These are phyloP conservation scores for Microtus montanus DNA, from an alignment of 2,113 vertebrate genomes.

Conservation along the genomic window DNA sequence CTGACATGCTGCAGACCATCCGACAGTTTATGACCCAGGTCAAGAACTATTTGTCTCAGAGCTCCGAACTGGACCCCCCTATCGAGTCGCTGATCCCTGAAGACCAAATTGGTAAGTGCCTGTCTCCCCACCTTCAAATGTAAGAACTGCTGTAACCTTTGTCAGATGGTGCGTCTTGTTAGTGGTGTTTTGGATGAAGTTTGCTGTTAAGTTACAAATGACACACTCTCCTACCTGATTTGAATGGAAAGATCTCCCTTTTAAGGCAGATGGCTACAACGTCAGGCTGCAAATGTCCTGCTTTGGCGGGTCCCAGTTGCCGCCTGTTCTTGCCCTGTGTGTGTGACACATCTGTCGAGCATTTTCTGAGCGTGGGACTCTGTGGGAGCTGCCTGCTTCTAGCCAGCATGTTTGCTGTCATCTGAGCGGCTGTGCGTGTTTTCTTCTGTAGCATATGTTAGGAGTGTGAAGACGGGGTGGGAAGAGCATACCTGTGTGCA, in stretches of 20 bases:
- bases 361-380: neutral
- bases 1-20: slow-evolving; percentile 95
- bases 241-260: neutral
- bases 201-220: slow-evolving; percentile 20
- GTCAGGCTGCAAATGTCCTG: neutral
- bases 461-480: neutral
- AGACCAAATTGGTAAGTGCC: slow-evolving; percentile 95
- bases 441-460: neutral
- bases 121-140: neutral
- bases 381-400: neutral
- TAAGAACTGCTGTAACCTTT: neutral
- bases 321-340: no score
- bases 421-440: neutral
- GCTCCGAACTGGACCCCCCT: slow-evolving; percentile 95
- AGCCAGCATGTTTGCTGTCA: neutral
- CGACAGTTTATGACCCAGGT: slow-evolving; percentile 98
- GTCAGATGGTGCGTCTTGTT: neutral
- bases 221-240: neutral
- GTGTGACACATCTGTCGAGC: neutral
- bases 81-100: slow-evolving; percentile 96
- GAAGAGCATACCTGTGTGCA: neutral
- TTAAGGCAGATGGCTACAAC: neutral
- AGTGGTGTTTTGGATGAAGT: neutral
- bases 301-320: neutral
- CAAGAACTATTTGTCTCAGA: slow-evolving; percentile 96